phyloP scores from a whole-genome alignment of 1,140 invertebrate species.

The Drosophila setifemur region DNA sequence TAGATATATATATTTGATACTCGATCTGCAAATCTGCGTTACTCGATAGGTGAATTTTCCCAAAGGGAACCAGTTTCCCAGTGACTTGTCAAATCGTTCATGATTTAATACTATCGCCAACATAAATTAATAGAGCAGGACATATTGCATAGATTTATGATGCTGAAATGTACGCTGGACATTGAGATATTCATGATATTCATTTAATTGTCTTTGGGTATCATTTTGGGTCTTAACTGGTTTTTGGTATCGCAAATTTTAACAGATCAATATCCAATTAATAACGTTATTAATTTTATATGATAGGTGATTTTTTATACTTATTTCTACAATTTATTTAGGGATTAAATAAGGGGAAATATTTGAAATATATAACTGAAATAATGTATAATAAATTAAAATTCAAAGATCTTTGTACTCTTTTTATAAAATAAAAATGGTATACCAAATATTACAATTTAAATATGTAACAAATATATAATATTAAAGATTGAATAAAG shows the following conservation, averaged over 20 bases:
- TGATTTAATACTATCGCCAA: slow-evolving; percentile 16
- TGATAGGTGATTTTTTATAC: neutral
- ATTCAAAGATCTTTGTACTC: too few species aligned
- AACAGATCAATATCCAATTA: neutral
- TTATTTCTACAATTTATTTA: too few species aligned
- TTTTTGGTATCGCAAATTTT: too few species aligned
- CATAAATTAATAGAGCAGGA: slow-evolving; percentile 22
- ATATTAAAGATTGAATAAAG: too few species aligned
- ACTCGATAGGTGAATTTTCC: neutral
- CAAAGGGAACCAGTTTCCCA: neutral
- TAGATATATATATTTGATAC: too few species aligned
- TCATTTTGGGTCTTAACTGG: too few species aligned
- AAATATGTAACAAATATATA: too few species aligned
- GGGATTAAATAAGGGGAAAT: too few species aligned
- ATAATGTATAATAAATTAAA: too few species aligned
- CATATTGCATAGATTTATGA: slow-evolving; percentile 4
- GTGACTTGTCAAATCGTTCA: slow-evolving; percentile 15
- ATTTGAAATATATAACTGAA: too few species aligned
- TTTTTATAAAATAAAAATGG: too few species aligned
- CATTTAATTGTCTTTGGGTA: slow-evolving; percentile 2
- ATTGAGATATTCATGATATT: neutral
- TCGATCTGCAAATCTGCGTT: neutral
- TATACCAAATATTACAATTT: too few species aligned
- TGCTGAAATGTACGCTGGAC: neutral
- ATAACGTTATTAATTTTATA: neutral